Percentiles rank a stretch among this genome's conserved stretches.
These are phyloP conservation scores for Oasisia sp. DNA, from an alignment of 2,888 invertebrate species.

Conservation along the genomic window DNA sequence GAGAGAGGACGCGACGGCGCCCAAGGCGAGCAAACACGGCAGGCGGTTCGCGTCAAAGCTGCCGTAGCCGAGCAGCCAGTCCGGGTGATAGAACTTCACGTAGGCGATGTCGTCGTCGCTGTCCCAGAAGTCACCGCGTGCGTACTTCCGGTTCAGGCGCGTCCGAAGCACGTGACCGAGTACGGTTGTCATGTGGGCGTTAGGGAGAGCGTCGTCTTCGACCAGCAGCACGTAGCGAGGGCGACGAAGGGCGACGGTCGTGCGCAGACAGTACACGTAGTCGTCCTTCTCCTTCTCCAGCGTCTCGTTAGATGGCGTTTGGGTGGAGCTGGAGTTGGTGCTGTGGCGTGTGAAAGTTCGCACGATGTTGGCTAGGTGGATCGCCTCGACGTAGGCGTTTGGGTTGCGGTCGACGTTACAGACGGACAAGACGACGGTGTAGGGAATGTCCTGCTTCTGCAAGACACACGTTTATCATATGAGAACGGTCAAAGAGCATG, in stretches of 20 bases:
- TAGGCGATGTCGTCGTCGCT: conserved; percentile 39
- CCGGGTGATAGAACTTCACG: conserved; percentile 60
- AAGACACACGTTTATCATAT: background rate
- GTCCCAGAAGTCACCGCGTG: background rate
- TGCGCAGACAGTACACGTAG: conserved; percentile 56
- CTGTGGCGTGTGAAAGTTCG: conserved; percentile 46
- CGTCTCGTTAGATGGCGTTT: conserved; percentile 34
- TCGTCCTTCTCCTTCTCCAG: conserved; percentile 61
- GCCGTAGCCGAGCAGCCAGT: conserved; percentile 54
- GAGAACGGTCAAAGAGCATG: background rate
- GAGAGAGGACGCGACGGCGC: background rate
- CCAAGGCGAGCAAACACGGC: background rate
- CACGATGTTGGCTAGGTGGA: conserved; percentile 40
- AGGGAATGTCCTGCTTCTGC: background rate
- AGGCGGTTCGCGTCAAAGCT: conserved; percentile 42
- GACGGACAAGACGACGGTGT: conserved; percentile 42
- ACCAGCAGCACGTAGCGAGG: conserved; percentile 52
- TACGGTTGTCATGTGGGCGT: conserved; percentile 48
- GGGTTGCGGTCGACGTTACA: conserved; percentile 57
- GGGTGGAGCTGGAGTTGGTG: conserved; percentile 39
- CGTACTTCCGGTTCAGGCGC: conserved; percentile 24
- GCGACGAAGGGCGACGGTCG: conserved; percentile 44
- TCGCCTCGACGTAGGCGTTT: conserved; percentile 45
- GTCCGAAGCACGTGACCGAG: conserved; percentile 34
- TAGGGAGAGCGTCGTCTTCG: conserved; percentile 61